Percentiles rank a stretch among this genome's conserved stretches.
Evolutionary conservation across 92 coral and sea anemone genomes (phyloP).

Genomic region (Diadumene lineata): DNA sequence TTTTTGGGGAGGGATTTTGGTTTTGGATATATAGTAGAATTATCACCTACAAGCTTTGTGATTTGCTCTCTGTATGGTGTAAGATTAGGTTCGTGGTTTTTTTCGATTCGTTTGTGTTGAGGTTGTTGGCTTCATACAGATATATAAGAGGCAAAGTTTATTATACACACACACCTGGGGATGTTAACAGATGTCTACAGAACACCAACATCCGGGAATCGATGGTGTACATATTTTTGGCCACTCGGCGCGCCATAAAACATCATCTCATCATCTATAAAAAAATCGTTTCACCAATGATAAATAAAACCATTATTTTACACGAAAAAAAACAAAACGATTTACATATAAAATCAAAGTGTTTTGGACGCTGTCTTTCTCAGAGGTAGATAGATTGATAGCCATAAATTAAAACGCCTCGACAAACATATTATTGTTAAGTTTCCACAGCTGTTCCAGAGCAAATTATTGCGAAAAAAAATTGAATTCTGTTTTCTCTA

Average conservation of each 20-base stretch:
- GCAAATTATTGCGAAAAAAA: conserved; percentile 24
- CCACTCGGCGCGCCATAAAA: conserved; percentile 8
- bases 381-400: conserved; percentile 26
- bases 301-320: not conserved
- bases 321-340: not conserved
- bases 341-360: not conserved
- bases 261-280: not conserved
- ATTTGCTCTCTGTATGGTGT: not conserved
- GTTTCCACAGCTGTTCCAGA: conserved; percentile 81
- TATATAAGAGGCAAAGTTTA: conserved; percentile 29
- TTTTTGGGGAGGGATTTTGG: not conserved
- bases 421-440: conserved; percentile 81
- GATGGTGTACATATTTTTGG: conserved; percentile 1
- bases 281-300: not conserved
- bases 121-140: conserved; percentile 24
- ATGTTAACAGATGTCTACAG: conserved; percentile 72
- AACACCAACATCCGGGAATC: conserved; percentile 40
- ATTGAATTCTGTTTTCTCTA: not conserved
- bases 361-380: not conserved
- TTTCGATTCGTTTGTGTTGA: not conserved
- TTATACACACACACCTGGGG: conserved; percentile 92
- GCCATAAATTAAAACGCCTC: conserved; percentile 93
- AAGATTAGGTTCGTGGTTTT: not conserved
- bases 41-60: not conserved
- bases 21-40: not conserved